Base-by-base conservation (phyloP, 30 jellyfish, hydroid and myxozoan genomes). In the Rhopilema esculentum region DNA sequence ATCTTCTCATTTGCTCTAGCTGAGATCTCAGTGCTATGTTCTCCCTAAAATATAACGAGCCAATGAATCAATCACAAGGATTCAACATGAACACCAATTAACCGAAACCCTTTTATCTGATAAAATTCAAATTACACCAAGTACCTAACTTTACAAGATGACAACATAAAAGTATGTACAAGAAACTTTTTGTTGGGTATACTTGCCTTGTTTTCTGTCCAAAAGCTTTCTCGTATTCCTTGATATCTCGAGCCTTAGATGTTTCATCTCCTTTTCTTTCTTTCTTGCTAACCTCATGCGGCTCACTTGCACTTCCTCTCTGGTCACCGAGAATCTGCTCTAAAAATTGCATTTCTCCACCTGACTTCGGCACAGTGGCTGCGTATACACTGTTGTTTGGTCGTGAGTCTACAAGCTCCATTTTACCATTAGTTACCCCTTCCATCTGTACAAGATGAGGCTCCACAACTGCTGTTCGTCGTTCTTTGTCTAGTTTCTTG, bases 381-480 rank as follows among this genome's bases (percentile, higher is more conserved):
- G 81, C 97, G 25, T 79, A 79, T 21, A 89, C 91, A 40, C 91
- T 78, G 53, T 31, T 71, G 32, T 64, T 49, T 0, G 40, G 79
- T 16, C 79, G 72, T 17, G 94, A 32, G 19, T 72, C 85, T 9
- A 75, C 67, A 22, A 84, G 49, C 79, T 86, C 89, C 20, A 77
- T 76, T 65, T 52, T 86, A 6, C 94, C 84, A 57, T 75, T 75
- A 2, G 94, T 86, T 49, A 84, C 81, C 27, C 92, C 92, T 24
- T 84, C 90, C 32, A 69, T n/a, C 33, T 80, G 82, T 1, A 80
- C 82, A 15, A 79, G 53, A 28, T 62, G 92, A 22, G 97, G 95
- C 83, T 93, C 98, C 1, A 93, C 92, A 32, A 84, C 53, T 29
- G 98, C 98, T 0, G 92, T 82, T 82, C 84, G 77, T 65, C 77